Evolutionary conservation across 2,888 invertebrate species (phyloP), one percentile per base, ranked within the genome.

Genomic region (Cremastinae sp.): DNA sequence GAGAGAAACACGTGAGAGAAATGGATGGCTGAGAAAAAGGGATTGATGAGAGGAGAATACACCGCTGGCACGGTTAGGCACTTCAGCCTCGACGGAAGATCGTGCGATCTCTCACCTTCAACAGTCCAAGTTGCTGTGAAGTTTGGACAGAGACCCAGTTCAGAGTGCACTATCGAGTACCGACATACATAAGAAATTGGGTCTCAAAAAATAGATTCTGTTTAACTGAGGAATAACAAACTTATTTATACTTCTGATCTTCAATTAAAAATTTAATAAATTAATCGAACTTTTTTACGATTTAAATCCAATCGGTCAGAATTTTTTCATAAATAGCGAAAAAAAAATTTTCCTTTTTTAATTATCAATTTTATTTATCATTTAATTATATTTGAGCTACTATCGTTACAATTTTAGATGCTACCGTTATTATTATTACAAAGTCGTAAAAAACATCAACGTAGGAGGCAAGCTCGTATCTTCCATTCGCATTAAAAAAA

Each of bases 131-230:
- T 75, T 75, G 61, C 49, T 55, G 49, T 56, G 71, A 75, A 75
- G 55, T 75, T 69, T 75, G 49, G 66, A 75, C 71, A 75, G 66
- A 58, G 39, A n/a, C 59, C 55, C 66, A 51, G 70, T 71, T 62
- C 61, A 55, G 35, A 51, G 59, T 59, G 64, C 55, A 66, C 65
- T 71, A 71, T 71, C 66, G 65, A 39, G 39, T 45, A 53, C 59
- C 53, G 45, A 16, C 12, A n/a, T 22, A 47, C 61, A 41, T 18
- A 70, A 9, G 49, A 51, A 39, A 45, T n/a, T 59, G 39, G 22
- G 41, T 39, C 39, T 28, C 28, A 3, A 5, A 28, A 28, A 28
- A 28, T 28, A 28, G 2, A 28, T 28, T 28, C 28, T n/a, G n/a
- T n/a, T n/a, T n/a, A n/a, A n/a, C n/a, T n/a, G n/a, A n/a, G n/a